phyloP scores from a whole-genome alignment of 2,888 invertebrate species.

The Machimus atricapillus region DNA sequence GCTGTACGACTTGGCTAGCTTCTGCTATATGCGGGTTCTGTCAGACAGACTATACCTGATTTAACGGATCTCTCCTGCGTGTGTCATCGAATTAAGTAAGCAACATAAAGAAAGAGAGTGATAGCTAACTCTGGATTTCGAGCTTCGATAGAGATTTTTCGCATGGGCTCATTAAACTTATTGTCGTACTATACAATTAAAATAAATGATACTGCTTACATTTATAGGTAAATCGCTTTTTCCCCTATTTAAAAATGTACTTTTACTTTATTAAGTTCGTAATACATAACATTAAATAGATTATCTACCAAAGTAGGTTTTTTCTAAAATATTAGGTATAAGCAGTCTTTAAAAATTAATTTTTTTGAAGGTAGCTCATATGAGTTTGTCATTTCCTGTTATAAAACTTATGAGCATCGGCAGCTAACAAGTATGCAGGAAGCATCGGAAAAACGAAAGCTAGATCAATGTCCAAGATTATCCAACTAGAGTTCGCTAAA shows the following conservation, averaged over 20 bases:
- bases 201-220: not conserved
- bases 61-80: not conserved
- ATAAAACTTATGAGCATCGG: not conserved
- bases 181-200: not conserved
- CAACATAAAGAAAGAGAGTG: not conserved
- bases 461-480: constrained; percentile 42
- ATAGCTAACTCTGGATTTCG: not conserved
- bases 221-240: not conserved
- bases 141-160: not conserved
- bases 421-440: not conserved
- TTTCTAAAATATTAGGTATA: not conserved
- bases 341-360: not conserved
- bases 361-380: not conserved
- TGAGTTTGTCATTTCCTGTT: constrained; percentile 5
- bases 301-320: no score
- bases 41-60: not conserved
- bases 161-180: not conserved
- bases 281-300: not conserved
- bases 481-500: constrained; percentile 7
- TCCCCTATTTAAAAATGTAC: not conserved
- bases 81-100: not conserved
- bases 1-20: not conserved
- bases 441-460: constrained; percentile 39
- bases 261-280: not conserved
- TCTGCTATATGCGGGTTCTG: not conserved